Conservation (phyloP, 2,888 invertebrate species). For the Monopis laevigella region DNA sequence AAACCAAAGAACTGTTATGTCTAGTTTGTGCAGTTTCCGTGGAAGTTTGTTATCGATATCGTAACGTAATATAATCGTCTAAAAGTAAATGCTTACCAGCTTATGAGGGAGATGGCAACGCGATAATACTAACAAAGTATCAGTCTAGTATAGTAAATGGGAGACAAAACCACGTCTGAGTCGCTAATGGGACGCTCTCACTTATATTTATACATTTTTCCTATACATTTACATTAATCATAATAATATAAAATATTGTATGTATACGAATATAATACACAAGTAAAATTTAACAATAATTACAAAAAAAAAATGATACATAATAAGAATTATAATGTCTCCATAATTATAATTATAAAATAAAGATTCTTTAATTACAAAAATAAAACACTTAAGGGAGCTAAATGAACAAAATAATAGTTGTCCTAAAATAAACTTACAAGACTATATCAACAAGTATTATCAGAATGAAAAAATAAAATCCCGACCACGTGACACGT, state of each 20-base stretch:
- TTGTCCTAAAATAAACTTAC: too few relatives aligned
- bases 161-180: background rate
- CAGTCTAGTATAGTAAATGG: constrained; percentile 7
- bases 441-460: too few relatives aligned
- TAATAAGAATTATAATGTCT: too few relatives aligned
- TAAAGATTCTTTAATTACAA: too few relatives aligned
- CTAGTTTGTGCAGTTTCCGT: constrained; percentile 50
- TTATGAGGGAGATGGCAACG: constrained; percentile 24
- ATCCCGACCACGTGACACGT: too few relatives aligned
- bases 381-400: too few relatives aligned
- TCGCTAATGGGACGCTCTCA: background rate
- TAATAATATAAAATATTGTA: too few relatives aligned
- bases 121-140: constrained; percentile 8
- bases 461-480: too few relatives aligned
- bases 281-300: constrained; percentile 36
- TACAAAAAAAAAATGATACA: constrained; percentile 17
- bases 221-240: too few relatives aligned
- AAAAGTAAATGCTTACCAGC: constrained; percentile 31
- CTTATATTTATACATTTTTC: too few relatives aligned
- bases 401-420: too few relatives aligned
- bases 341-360: too few relatives aligned
- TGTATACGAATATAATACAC: constrained; percentile 48
- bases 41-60: constrained; percentile 39
- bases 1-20: background rate
- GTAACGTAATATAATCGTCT: constrained; percentile 29